Evolutionary conservation across 2,113 vertebrate species (phyloP), one percentile per base, ranked within the genome.

Genomic region (Cariama cristata): DNA sequence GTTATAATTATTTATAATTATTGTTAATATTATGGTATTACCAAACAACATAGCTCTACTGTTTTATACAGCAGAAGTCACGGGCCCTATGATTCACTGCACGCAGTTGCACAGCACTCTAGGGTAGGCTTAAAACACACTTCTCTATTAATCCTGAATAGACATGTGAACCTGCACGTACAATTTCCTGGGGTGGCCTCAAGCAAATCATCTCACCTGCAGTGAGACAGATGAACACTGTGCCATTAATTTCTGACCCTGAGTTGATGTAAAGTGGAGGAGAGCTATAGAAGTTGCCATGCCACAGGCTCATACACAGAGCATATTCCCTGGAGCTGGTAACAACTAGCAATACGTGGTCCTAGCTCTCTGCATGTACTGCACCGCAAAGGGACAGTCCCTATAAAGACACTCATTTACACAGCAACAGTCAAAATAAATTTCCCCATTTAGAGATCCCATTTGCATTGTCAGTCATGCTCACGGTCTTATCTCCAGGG

Each of bases 261-360:
- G 23, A 77, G 32, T 26, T 79, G 38, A 76, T 17, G 5, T 8
- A 33, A 86, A 76, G 52, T 44, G 42, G 35, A 67, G 52, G n/a
- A 83, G 20, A 80, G 28, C 53, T 74, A 21, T 8, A 92, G 45
- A 76, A 93, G 88, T 6, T 62, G 20, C 22, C 53, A 33, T 21
- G 28, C 38, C 50, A 40, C n/a, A 53, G 47, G 32, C 21, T 86
- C 42, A 38, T 47, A 26, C 17, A 42, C 28, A 56, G 45, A 77
- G 16, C 47, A 77, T 5, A 77, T 5, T 12, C n/a, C n/a, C 44
- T 45, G n/a, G 32, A 88, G 60, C 64, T 5, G 3, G 52, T 38
- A 52, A 67, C 12, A 56, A 52, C 32, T 2, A 2, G 56, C 32
- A 74, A n/a, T 28, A 28, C 0, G 0, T 2, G 27, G 21, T 68